Conservation (phyloP, 2,113 vertebrate species). For the Cyanoderma ruficeps region DNA sequence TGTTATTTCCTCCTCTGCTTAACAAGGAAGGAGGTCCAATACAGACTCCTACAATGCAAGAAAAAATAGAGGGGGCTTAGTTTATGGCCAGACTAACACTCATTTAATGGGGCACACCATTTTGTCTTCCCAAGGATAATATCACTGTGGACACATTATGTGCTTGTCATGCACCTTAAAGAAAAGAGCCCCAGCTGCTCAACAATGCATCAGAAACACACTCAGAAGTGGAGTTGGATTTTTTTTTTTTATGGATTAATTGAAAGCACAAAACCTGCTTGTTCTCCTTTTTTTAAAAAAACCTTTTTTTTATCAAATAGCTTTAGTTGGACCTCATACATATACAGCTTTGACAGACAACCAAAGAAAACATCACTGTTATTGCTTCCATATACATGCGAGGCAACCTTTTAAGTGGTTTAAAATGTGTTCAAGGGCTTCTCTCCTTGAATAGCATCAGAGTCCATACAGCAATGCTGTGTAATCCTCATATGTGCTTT, state of each 20-base stretch:
- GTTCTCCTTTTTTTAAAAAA: background rate
- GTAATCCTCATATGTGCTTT: background rate
- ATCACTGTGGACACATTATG: too few species aligned
- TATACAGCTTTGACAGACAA: background rate
- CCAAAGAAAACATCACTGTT: background rate
- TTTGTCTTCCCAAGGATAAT: background rate
- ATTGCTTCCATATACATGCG: background rate
- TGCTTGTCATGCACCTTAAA: background rate
- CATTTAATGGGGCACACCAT: background rate
- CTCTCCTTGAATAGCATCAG: background rate
- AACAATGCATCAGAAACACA: background rate
- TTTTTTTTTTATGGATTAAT: background rate
- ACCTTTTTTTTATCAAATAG: background rate
- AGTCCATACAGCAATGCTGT: background rate
- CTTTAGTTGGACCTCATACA: background rate
- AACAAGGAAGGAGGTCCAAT: background rate
- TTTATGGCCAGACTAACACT: background rate
- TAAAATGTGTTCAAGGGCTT: background rate
- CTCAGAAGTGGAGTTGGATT: accelerated
- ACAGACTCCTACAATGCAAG: background rate
- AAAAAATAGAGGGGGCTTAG: background rate
- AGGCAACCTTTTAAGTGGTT: background rate
- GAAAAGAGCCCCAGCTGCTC: background rate
- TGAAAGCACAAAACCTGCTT: background rate
- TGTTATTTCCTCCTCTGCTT: background rate